Evolutionary conservation across 2,113 vertebrate species (phyloP), one percentile per base, ranked within the genome.

Genomic region (Sylvilagus bachmani): DNA sequence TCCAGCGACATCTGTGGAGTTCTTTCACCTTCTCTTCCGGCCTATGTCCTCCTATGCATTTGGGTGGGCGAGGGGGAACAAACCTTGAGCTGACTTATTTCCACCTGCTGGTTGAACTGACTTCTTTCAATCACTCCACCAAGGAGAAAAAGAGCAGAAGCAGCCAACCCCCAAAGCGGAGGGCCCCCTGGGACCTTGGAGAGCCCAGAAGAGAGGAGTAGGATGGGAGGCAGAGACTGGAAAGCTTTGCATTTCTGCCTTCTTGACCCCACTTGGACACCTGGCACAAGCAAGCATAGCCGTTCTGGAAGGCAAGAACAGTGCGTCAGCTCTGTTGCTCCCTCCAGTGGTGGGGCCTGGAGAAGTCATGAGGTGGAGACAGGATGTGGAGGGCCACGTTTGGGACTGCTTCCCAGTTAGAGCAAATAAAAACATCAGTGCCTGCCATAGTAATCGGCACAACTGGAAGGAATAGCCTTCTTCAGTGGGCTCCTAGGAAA

Each of bases 321-420:
- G 83, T 25, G 81, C 75, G 69, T 92, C 58, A 96, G 73, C 33
- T 92, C 90, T 83, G 51, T 31, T 81, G 38, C 92, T 93, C 94
- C 96, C 78, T 90, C 97, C 70, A 94, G 94, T 88, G 90, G 92
- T 73, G 29, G 90, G 93, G 92, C 24, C 81, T 64, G 49, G 79
- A 90, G 81, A 93, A 90, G 77, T 36, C 44, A 38, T 19, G 51
- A 86, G 16, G 24, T 80, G 38, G 24, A 80, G 33, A 80, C 12
- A 33, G 10, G 25, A 49, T 73, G 25, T 90, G 19, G 55, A 33
- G 3, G 14, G n/a, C 5, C 31, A 61, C 83, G 70, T 70, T 31
- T 44, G 84, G 49, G 12, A 75, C 25, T 25, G 27, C 17, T 58
- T 4, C 5, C 2, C 19, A 22, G 53, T 25, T 58, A 77, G 13